Evolutionary conservation across 2,113 vertebrate species (phyloP), one percentile per base, ranked within the genome.

Genomic region (Prionailurus viverrinus): DNA sequence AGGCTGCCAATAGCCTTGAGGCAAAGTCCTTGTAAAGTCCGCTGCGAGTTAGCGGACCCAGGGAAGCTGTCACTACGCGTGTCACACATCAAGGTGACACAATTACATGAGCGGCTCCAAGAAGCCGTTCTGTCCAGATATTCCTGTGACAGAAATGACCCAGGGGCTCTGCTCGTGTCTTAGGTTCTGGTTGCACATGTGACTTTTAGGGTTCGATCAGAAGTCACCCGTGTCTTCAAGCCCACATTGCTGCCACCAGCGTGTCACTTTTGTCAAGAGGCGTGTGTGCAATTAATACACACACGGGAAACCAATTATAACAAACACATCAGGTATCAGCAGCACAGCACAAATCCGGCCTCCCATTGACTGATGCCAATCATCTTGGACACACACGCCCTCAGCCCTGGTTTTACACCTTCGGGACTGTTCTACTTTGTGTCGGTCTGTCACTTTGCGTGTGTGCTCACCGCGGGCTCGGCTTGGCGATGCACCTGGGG

Each of bases 281-380:
- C 41, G 0, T 5, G 21, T 11, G 29, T 79, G 66, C 63, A 85
- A 63, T 97, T 0, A 7, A 93, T 58, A 76, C 74, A 86, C 13
- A 76, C 74, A 88, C 13, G 51, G 39, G 80, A 96, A 94, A 83
- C 18, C 89, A 96, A 58, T 86, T 94, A 89, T 29, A 93, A 66
- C 39, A 53, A 89, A 82, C 95, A 94, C 21, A 31, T 74, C 88
- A 63, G 95, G 12, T 63, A 45, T 84, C 19, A 2, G n/a, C 4
- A 8, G 53, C 4, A 0, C 0, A 0, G 3, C 4, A 83, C 29
- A n/a, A 82, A 81, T 36, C 10, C 36, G 11, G 39, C 8, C 45
- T 25, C 68, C 61, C n/a, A 31, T 1, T 1, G 10, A 36, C 90
- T 31, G 74, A 61, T 19, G 89, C 74, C 53, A 33, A 11, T 69